phyloP scores from a whole-genome alignment of 2,113 vertebrate species.

The human (Homo sapiens) region GRCh38 chrX:5896501-5897000 shows the following conservation, averaged over 20 bases:
- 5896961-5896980: fast-evolving
- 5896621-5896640: fast-evolving
- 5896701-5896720: background rate
- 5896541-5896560: fast-evolving
- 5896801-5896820: no score
- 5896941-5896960: fast-evolving
- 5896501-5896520: background rate
- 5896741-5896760: fast-evolving
- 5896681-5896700: fast-evolving
- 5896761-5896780: no score
- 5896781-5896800: fast-evolving
- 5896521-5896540: background rate
- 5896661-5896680: background rate
- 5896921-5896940: background rate
- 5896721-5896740: no score
- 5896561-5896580: fast-evolving
- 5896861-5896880: background rate
- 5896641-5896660: background rate
- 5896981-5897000: fast-evolving
- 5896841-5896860: background rate
- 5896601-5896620: background rate
- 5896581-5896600: fast-evolving
- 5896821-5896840: background rate
- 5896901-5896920: no score
- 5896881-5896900: background rate